Conservation (phyloP, 2,888 invertebrate species). For the Chesias legatella region DNA sequence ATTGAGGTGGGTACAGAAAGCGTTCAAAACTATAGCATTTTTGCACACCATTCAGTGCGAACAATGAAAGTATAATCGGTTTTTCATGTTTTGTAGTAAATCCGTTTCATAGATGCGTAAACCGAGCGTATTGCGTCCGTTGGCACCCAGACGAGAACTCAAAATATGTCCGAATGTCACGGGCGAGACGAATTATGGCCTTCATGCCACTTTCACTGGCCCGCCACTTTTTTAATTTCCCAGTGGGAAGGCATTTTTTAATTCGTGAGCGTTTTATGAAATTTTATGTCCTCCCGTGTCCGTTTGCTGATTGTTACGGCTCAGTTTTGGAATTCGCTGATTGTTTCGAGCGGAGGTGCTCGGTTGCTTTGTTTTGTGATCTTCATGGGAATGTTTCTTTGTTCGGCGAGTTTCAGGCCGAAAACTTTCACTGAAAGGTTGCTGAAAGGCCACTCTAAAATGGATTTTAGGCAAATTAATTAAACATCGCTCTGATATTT, state of each 20-base stretch:
- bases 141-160: conserved; percentile 51
- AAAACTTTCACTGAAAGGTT: conserved; percentile 26
- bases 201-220: conserved; percentile 69
- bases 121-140: conserved; percentile 25
- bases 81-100: conserved; percentile 69
- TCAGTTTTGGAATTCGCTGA: conserved; percentile 48
- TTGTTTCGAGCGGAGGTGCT: conserved; percentile 45
- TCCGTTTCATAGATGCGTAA: conserved; percentile 48
- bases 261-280: conserved; percentile 68
- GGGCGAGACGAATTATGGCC: conserved; percentile 71
- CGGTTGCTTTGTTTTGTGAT: conserved; percentile 32
- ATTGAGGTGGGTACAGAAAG: conserved; percentile 55
- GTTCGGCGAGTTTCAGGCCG: conserved; percentile 19
- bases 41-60: conserved; percentile 52
- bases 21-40: conserved; percentile 53
- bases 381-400: conserved; percentile 29
- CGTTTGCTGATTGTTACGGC: conserved; percentile 52
- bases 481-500: conserved; percentile 26
- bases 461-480: conserved; percentile 27
- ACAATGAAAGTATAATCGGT: conserved; percentile 66
- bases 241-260: conserved; percentile 67
- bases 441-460: conserved; percentile 21
- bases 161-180: conserved; percentile 57
- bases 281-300: conserved; percentile 59
- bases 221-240: conserved; percentile 68